Conservation (phyloP, 2,797 vertebrate species). For the Babyrousa celebensis region DNA sequence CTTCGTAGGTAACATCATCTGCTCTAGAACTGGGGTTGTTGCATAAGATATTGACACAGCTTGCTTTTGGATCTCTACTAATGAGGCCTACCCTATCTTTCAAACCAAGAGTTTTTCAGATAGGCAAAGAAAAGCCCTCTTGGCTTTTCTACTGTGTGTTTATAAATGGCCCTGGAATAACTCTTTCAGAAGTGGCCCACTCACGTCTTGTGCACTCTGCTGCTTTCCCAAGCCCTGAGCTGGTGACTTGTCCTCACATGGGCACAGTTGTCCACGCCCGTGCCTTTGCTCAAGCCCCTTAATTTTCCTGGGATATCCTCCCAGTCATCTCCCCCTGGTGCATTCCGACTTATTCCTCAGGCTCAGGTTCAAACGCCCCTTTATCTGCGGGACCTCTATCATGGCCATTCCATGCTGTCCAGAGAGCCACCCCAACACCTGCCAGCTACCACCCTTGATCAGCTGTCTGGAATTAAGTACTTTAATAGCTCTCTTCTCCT, state of each 20-base stretch:
- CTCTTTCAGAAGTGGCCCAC: not conserved
- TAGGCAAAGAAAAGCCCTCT: not conserved
- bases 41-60: conserved; percentile 65
- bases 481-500: conserved; percentile 25
- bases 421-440: not conserved
- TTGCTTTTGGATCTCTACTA: conserved; percentile 38
- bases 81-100: conserved; percentile 66
- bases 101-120: conserved; percentile 20
- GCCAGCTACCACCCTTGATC: not conserved
- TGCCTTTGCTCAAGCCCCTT: not conserved
- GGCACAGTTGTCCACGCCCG: not conserved
- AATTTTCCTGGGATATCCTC: not conserved
- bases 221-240: not conserved
- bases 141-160: not conserved
- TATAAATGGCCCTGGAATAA: not conserved
- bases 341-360: not conserved
- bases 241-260: not conserved
- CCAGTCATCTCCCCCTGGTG: not conserved
- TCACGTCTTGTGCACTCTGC: not conserved
- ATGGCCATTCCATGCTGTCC: too few species aligned
- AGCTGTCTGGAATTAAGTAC: not conserved
- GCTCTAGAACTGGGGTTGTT: conserved; percentile 79
- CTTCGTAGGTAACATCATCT: conserved; percentile 77
- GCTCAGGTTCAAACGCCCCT: not conserved
- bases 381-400: not conserved